A percentile compares a stretch with the other conserved stretches of the same genome.
These are phyloP conservation scores for Pachyuromys duprasi DNA, from an alignment of 2,797 vertebrate genomes.

Conservation along the genomic window DNA sequence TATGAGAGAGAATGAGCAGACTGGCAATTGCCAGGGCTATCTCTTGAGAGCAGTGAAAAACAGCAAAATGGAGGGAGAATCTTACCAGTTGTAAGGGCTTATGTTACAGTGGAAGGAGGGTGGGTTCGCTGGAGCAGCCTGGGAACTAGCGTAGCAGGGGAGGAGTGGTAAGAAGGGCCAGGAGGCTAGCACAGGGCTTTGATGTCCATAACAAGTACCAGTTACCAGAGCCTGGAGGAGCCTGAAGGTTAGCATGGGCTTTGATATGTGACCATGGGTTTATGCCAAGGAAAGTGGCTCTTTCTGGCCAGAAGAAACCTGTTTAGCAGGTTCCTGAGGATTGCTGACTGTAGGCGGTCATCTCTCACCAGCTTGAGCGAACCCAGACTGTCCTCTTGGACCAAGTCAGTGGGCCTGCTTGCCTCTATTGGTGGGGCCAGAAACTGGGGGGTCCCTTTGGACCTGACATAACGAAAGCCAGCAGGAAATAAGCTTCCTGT, in stretches of 20 bases:
- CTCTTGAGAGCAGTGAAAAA: not conserved
- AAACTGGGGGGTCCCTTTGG: not conserved
- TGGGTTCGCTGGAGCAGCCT: not conserved
- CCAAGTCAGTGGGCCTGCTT: not conserved
- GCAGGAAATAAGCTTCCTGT: not conserved
- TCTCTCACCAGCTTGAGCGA: not conserved
- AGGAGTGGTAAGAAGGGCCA: not conserved
- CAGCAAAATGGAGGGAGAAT: not conserved
- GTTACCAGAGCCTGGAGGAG: not conserved
- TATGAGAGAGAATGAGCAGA: not conserved
- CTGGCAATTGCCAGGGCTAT: not conserved
- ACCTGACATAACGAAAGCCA: not conserved
- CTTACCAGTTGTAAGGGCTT: not conserved
- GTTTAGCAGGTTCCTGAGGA: not conserved
- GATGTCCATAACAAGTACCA: not conserved
- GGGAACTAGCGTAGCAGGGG: not conserved
- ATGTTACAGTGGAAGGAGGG: not conserved
- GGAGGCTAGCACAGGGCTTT: not conserved
- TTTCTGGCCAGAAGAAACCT: not conserved
- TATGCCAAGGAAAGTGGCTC: not conserved
- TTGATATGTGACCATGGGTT: not conserved
- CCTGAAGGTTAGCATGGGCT: not conserved
- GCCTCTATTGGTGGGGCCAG: not conserved
- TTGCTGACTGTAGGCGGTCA: rapidly evolving
- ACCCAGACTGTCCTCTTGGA: not conserved